phyloP scores from a whole-genome alignment of 2,888 invertebrate species.

The Chloroclysta siterata region DNA sequence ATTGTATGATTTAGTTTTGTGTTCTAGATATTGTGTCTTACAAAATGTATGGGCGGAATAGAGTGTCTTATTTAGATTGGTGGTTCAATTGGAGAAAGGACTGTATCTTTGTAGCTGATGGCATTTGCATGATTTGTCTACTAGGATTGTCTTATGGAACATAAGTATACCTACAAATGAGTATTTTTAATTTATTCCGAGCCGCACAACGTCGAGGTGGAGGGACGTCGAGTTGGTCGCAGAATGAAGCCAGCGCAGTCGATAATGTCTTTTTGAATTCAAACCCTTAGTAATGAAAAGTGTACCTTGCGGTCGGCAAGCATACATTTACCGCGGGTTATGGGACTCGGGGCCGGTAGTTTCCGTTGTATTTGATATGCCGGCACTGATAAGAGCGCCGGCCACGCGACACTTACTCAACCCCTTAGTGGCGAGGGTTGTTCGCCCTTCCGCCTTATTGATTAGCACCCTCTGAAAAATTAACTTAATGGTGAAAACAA shows the following conservation, averaged over 20 bases:
- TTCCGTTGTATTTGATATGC: conserved; percentile 79
- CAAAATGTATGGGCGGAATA: conserved; percentile 23
- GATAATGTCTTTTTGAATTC: conserved; percentile 38
- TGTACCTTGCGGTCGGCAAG: conserved; percentile 39
- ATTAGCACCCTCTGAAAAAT: conserved; percentile 73
- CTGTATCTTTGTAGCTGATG: not conserved
- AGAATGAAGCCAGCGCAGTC: conserved; percentile 24
- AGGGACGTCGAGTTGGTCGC: conserved; percentile 8
- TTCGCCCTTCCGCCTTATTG: conserved; percentile 82
- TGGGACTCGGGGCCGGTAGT: conserved; percentile 63
- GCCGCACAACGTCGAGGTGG: conserved; percentile 1
- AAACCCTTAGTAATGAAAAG: conserved; percentile 40
- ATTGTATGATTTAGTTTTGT: conserved; percentile 66
- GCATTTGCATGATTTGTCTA: not conserved
- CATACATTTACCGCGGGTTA: conserved; percentile 44
- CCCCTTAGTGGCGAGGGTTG: conserved; percentile 77
- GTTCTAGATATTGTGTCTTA: conserved; percentile 47
- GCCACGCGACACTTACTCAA: conserved; percentile 80
- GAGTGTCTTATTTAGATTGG: conserved; percentile 16
- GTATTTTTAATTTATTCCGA: not conserved
- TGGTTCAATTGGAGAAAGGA: not conserved
- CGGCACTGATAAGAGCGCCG: conserved; percentile 72
- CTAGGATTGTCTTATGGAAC: not conserved
- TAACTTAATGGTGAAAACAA: conserved; percentile 66
- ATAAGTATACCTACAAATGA: too few relatives aligned